A percentile compares a stretch with the other conserved stretches of the same genome.
Conservation (phyloP, 2,888 invertebrate species). For the Drosophila putrida region DNA sequence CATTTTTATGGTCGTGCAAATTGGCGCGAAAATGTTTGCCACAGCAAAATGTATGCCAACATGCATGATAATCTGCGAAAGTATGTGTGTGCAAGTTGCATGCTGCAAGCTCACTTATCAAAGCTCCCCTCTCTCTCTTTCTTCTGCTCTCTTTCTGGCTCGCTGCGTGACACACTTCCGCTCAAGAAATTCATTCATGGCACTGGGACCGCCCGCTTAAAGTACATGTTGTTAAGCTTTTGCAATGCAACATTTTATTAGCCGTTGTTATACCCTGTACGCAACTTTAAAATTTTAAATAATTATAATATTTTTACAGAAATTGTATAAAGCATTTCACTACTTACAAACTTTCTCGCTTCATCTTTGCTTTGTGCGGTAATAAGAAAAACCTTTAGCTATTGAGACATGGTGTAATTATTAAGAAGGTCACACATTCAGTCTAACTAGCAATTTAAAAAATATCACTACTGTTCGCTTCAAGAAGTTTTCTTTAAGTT, state of each 20-base stretch:
- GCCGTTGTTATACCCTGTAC: background rate
- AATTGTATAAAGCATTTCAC: background rate
- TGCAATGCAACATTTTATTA: constrained; percentile 5
- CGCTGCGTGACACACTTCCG: constrained; percentile 66
- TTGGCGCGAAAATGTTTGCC: constrained; percentile 77
- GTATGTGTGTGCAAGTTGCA: constrained; percentile 26
- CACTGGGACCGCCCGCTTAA: constrained; percentile 35
- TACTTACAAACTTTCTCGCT: constrained; percentile 17
- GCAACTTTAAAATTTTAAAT: background rate
- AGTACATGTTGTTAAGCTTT: constrained; percentile 14
- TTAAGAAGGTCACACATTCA: no score
- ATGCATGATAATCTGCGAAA: constrained; percentile 1
- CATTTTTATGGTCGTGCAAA: constrained; percentile 62
- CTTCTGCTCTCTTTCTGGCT: constrained; percentile 4
- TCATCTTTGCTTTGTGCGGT: constrained; percentile 25
- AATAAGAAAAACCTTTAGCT: constrained; percentile 11
- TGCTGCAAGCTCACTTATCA: constrained; percentile 36
- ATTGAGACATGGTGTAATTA: background rate
- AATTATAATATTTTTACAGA: no score
- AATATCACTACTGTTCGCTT: no score
- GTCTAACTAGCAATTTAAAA: no score
- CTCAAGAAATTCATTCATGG: constrained; percentile 68
- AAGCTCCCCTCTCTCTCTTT: constrained; percentile 10
- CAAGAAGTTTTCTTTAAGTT: no score
- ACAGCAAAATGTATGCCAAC: constrained; percentile 73